A percentile compares a stretch with the other conserved stretches of the same genome.
phyloP scores from a whole-genome alignment of 2,113 vertebrate genomes.

The Corythaixoides concolor region DNA sequence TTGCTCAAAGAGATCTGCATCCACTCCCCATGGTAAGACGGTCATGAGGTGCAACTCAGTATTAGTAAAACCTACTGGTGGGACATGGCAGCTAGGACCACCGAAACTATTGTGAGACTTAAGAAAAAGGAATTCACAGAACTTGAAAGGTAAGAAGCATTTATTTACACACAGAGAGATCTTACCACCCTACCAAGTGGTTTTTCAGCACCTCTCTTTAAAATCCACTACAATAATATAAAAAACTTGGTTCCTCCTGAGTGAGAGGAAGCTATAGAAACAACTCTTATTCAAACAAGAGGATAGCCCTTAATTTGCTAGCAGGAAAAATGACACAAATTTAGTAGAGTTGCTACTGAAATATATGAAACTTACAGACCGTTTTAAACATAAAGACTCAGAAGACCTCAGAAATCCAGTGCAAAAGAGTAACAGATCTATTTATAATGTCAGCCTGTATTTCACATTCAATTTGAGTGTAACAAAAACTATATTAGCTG shows the following conservation, averaged over 20 bases:
- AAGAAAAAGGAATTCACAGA: neutral
- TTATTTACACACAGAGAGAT: neutral
- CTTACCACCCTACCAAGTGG: neutral
- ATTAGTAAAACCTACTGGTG: neutral
- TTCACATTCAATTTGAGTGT: slow-evolving; percentile 70
- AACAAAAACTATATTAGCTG: slow-evolving; percentile 54
- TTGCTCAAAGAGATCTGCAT: neutral
- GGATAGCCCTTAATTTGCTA: neutral
- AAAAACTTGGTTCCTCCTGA: neutral
- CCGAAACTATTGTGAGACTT: neutral
- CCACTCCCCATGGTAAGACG: neutral
- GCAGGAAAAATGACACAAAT: slow-evolving; percentile 15
- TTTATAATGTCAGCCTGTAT: slow-evolving; percentile 57
- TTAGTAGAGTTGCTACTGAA: slow-evolving; percentile 8
- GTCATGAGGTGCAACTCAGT: neutral
- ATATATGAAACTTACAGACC: neutral
- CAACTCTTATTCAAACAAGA: neutral
- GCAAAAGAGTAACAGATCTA: neutral
- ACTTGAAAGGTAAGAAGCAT: neutral
- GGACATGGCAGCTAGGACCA: neutral
- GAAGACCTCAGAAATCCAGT: slow-evolving; percentile 26
- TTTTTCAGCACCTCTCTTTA: neutral
- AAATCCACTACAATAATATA: neutral
- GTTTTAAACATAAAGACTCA: slow-evolving; percentile 20
- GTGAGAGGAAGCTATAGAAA: neutral